Evolutionary conservation across 2,113 vertebrate species (phyloP).

Genomic region (Clarias gariepinus): DNA sequence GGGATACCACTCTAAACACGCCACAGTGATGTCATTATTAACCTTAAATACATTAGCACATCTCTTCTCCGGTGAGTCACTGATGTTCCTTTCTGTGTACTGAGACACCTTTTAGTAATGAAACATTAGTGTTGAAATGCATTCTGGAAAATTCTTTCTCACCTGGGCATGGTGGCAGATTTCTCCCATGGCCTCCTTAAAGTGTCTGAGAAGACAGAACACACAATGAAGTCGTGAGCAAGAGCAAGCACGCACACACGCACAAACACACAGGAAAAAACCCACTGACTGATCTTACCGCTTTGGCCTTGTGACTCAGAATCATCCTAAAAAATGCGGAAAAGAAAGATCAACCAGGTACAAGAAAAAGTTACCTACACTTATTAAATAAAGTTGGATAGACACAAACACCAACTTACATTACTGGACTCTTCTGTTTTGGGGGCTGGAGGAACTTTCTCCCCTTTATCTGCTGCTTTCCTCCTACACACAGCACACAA

Average conservation of each 20-base stretch:
- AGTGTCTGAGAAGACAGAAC: slow-evolving; percentile 69
- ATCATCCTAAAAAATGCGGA: slow-evolving; percentile 73
- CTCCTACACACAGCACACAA: slow-evolving; percentile 69
- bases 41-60: background rate
- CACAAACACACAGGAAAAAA: background rate
- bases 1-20: background rate
- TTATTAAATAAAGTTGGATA: background rate
- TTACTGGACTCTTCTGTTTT: slow-evolving; percentile 73
- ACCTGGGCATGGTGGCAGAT: slow-evolving; percentile 81
- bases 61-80: background rate
- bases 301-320: slow-evolving; percentile 72
- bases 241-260: background rate
- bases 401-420: slow-evolving; percentile 64
- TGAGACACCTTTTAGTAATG: background rate
- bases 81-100: background rate
- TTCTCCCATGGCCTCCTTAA: slow-evolving; percentile 87
- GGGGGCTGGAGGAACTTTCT: slow-evolving; percentile 66
- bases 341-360: background rate
- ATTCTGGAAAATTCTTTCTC: background rate
- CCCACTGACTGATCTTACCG: slow-evolving; percentile 59
- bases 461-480: slow-evolving; percentile 81
- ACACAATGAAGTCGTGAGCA: slow-evolving; percentile 17
- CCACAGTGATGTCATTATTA: background rate
- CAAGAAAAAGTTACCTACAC: background rate
- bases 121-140: background rate